Evolutionary conservation across 1,140 invertebrate genomes (phyloP).

Genomic region (Aricia agestis): DNA sequence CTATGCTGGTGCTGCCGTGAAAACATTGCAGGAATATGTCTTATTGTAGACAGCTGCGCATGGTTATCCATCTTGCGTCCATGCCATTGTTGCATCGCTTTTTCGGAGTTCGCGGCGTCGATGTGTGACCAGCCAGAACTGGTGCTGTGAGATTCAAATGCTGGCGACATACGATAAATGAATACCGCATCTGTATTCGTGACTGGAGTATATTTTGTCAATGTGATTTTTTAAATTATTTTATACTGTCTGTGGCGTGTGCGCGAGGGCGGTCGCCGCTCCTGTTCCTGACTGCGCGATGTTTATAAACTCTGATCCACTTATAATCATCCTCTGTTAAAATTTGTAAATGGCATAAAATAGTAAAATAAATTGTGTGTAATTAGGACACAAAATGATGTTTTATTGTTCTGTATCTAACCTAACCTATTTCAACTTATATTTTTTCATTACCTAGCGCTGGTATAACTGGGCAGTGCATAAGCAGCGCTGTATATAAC

Average conservation of each 20-base stretch:
- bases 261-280: conserved; percentile 67
- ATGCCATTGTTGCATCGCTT: too few species aligned
- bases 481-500: too few species aligned
- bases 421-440: too few species aligned
- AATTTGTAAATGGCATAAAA: conserved; percentile 70
- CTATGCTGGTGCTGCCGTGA: too few species aligned
- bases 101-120: too few species aligned
- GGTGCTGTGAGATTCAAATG: conserved; percentile 70
- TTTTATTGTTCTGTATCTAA: conserved; percentile 43
- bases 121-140: conserved; percentile 30
- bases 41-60: too few species aligned
- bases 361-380: conserved; percentile 72
- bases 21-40: too few species aligned
- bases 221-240: conserved; percentile 69
- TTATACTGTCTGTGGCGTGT: conserved; percentile 60
- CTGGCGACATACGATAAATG: conserved; percentile 57
- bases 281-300: conserved; percentile 69
- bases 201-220: conserved; percentile 62
- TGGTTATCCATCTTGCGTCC: too few species aligned
- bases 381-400: conserved; percentile 62
- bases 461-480: too few species aligned
- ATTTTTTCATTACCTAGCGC: too few species aligned
- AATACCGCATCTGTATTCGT: conserved; percentile 55
- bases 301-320: conserved; percentile 50
- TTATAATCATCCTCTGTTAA: conserved; percentile 71